A percentile compares a stretch with the other conserved stretches of the same genome.
Evolutionary conservation across 2,113 vertebrate species (phyloP).

Genomic region (Elephantulus edwardii): DNA sequence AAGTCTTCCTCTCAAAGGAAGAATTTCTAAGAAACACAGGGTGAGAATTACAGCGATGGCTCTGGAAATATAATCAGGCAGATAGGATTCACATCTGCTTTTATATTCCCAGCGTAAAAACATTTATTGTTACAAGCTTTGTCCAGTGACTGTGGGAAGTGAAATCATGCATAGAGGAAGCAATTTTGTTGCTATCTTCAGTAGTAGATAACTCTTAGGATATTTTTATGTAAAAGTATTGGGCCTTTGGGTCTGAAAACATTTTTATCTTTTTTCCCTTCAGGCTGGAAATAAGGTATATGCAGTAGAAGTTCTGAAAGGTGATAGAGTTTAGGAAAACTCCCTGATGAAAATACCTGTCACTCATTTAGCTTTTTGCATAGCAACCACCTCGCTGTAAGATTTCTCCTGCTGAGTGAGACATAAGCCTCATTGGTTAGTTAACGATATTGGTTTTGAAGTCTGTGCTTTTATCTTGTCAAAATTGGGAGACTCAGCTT

Average conservation of each 20-base stretch:
- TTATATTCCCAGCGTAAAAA: conserved; percentile 59
- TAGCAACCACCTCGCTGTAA: conserved; percentile 43
- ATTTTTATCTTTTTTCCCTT: conserved; percentile 63
- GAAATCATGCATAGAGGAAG: conserved; percentile 51
- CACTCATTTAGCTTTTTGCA: conserved; percentile 54
- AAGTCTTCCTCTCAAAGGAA: neutral
- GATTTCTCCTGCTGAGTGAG: conserved; percentile 40
- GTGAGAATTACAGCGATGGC: neutral
- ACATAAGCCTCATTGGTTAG: neutral
- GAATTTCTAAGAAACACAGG: neutral
- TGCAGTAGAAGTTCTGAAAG: conserved; percentile 32
- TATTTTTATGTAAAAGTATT: conserved; percentile 56
- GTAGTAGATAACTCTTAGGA: conserved; percentile 38
- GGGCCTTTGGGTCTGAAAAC: conserved; percentile 53
- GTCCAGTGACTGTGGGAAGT: conserved; percentile 57
- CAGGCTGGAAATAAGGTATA: conserved; percentile 52
- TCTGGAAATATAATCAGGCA: neutral
- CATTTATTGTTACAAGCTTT: conserved; percentile 50
- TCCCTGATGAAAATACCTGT: conserved; percentile 58
- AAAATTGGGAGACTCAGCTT: neutral
- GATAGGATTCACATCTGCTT: conserved; percentile 50
- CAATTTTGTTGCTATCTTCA: conserved; percentile 20
- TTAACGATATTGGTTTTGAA: conserved; percentile 57
- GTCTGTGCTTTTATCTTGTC: conserved; percentile 51
- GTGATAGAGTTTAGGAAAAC: conserved; percentile 39